These are phyloP conservation scores for Xanthorhoe designata DNA, from an alignment of 2,888 invertebrate genomes.

Conservation along the genomic window DNA sequence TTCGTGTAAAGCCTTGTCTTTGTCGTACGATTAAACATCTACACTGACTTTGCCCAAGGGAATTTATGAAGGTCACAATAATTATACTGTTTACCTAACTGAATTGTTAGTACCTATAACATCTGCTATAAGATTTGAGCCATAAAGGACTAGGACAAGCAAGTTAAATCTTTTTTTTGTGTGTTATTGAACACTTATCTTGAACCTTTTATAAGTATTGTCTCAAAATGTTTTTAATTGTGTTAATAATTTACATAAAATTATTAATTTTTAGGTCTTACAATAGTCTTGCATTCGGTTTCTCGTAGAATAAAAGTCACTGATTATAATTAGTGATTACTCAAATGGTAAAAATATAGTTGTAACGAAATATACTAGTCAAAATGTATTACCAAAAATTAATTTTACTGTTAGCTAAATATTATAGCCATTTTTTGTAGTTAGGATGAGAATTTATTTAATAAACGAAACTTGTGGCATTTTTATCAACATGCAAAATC, in stretches of 20 bases:
- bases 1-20: not conserved
- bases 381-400: conserved; percentile 64
- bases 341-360: not conserved
- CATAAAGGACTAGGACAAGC: not conserved
- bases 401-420: conserved; percentile 54
- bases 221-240: not conserved
- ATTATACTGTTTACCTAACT: not conserved
- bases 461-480: conserved; percentile 32
- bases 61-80: not conserved
- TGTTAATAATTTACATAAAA: too few species aligned
- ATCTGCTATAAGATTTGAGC: not conserved
- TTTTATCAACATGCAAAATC: conserved; percentile 31
- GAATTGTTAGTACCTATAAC: not conserved
- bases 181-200: not conserved
- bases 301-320: not conserved
- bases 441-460: conserved; percentile 33
- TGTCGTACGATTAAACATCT: not conserved
- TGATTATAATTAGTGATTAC: too few species aligned
- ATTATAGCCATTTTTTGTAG: conserved; percentile 45
- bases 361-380: conserved; percentile 59
- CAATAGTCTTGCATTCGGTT: too few species aligned
- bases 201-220: not conserved
- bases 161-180: not conserved
- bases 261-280: too few species aligned
- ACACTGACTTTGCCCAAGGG: not conserved